Evolutionary conservation across 2,888 invertebrate genomes (phyloP).

Genomic region (Patella pellucida): DNA sequence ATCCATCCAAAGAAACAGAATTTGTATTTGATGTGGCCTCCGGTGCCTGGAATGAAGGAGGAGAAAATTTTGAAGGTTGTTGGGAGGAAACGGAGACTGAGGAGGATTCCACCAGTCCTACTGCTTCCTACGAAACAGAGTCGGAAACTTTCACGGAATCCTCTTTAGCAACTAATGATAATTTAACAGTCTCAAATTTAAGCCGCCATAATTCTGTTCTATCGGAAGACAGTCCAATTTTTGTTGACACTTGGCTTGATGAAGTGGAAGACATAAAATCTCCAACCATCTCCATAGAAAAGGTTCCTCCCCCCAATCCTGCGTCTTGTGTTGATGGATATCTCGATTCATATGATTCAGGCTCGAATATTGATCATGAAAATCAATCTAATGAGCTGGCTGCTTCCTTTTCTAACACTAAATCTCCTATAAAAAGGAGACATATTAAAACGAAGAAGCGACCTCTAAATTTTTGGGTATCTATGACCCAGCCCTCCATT

Average conservation of each 20-base stretch:
- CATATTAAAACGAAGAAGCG: slow-evolving; percentile 2
- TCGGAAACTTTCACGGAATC: neutral
- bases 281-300: neutral
- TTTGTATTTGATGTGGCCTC: neutral
- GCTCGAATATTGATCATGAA: neutral
- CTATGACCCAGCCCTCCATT: slow-evolving; percentile 18
- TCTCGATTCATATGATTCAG: neutral
- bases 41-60: neutral
- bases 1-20: neutral
- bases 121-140: neutral
- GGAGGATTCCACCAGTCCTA: neutral
- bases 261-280: neutral
- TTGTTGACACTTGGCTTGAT: slow-evolving; percentile 1
- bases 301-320: neutral
- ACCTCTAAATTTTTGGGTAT: slow-evolving; percentile 22
- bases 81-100: neutral
- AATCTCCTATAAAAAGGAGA: neutral
- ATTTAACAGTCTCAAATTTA: neutral
- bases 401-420: neutral
- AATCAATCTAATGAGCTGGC: neutral
- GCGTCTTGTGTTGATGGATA: neutral
- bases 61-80: neutral
- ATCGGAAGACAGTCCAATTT: neutral
- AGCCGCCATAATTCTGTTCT: neutral
- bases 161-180: neutral